These are phyloP conservation scores for Drosophila merina DNA, from an alignment of 2,888 invertebrate genomes.

Conservation along the genomic window DNA sequence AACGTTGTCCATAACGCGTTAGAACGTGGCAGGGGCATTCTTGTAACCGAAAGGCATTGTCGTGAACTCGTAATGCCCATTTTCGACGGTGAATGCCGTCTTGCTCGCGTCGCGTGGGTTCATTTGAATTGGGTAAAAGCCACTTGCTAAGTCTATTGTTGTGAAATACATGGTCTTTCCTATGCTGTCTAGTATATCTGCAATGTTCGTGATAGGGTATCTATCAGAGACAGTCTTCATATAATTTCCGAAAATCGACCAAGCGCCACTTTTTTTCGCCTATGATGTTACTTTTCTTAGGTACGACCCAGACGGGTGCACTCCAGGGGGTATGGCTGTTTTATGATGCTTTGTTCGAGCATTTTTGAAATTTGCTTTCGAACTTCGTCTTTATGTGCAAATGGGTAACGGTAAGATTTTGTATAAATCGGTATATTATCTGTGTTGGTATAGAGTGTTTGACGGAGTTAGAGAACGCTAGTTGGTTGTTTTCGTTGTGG, in stretches of 20 bases:
- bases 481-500: conserved; percentile 17
- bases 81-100: conserved; percentile 2
- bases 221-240: neutral
- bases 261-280: too few species aligned
- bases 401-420: conserved; percentile 9
- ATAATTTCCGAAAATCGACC: neutral
- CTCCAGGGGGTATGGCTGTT: conserved; percentile 1
- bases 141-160: conserved; percentile 5
- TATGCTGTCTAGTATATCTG: conserved; percentile 2
- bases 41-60: conserved; percentile 3
- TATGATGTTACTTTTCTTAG: too few species aligned
- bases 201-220: conserved; percentile 3
- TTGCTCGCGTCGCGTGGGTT: neutral
- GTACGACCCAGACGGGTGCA: conserved; percentile 4
- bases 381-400: conserved; percentile 9
- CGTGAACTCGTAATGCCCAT: neutral
- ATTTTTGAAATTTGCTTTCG: conserved; percentile 15
- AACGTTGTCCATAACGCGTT: neutral
- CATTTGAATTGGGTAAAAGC: conserved; percentile 4
- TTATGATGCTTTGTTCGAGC: neutral
- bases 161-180: conserved; percentile 6
- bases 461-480: conserved; percentile 25
- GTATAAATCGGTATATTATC: conserved; percentile 24
- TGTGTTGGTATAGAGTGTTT: conserved; percentile 24
- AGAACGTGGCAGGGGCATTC: too few species aligned